Evolutionary conservation across 2,888 invertebrate genomes (phyloP), one percentile per base, ranked within the genome.

Genomic region (Drosophila yooni): DNA sequence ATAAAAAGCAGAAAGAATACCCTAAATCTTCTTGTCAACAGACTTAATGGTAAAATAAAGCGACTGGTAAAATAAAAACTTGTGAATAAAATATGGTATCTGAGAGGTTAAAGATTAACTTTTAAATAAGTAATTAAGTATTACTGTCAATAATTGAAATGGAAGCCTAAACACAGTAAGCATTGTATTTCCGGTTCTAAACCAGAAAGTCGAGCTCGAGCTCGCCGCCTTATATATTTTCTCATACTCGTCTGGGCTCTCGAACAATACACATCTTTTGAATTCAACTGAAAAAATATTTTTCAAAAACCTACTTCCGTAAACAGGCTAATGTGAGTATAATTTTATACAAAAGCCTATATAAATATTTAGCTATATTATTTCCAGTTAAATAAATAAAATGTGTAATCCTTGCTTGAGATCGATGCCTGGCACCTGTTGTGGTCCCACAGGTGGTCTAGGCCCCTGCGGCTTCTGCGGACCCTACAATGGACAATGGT

Each of bases 401-500:
- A 87, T 87, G 87, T 87, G 87, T 57, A 87, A 88, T 68, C 86
- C 84, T 8, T 78, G 82, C 56, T 59, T 87, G 50, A 67, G 82
- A 36, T 79, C 89, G 1, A 86, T 86, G 79, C 79, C 83, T 31
- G 87, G 87, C n/a, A 81, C 82, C 21, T 87, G 87, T 65, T 87
- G 87, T 60, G 87, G 87, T 34, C 89, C 89, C n/a, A 88, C 89
- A 34, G 87, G 87, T 11, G 87, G 87, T 1, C 38, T 88, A 4
- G 87, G 87, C 10, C 83, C 87, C 5, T 87, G 87, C 15, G 71
- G 88, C 3, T 77, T 88, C 2, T 87, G 87, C 21, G 87, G 87
- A 29, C 89, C 87, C 54, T 87, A 87, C 48, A 87, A 87, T 46
- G 87, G 87, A 1, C 87, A 87, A 54, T 87, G 87, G 87, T 88